Base-by-base conservation (phyloP, 2,113 vertebrate genomes). In the Psittacula cyanocephala region DNA sequence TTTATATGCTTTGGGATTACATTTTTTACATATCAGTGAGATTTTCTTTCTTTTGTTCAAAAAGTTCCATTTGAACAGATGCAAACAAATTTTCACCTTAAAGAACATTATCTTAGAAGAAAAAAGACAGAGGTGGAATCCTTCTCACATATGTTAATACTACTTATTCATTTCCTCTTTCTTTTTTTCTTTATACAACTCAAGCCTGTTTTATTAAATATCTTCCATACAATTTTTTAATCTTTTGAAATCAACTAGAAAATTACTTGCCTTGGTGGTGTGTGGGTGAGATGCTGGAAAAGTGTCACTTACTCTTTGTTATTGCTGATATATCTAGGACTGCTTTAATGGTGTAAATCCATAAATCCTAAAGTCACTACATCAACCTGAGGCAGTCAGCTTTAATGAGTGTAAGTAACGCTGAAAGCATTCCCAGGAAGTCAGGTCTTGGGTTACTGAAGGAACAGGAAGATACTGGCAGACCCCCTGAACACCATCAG, bases 371-470 rank as follows among this genome's bases (percentile, higher is more conserved):
- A 93, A 14, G 39, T 79, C 86, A 96, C 76, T 95, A 91, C 78
- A 89, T 92, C 87, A 92, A 72, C 95, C 59, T 31, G 22, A 44
- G 69, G 95, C 75, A 91, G 72, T 88, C 81, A 83, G 75, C 67
- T 95, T 95, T 94, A 95, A 96, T 89, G 97, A 96, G 94, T 89
- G 82, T 92, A 95, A 97, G 92, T 93, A 98, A 98, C 52, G 76
- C 92, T 95, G 97, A 97, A 97, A 98, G 96, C 92, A 91, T 95
- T 97, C 96, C 96, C 94, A 98, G 97, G 97, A 98, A 98, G 96
- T 95, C 94, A 95, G 95, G 96, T 98, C 97, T 98, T 91, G n/a
- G 96, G 94, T 98, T 98, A 98, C 97, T 3, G 49, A 92, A 94
- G 95, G 97, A 98, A 98, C 93, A 97, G 96, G 91, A 97, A 95